Conservation (phyloP, 2,113 vertebrate species). For the Cervus canadensis region DNA sequence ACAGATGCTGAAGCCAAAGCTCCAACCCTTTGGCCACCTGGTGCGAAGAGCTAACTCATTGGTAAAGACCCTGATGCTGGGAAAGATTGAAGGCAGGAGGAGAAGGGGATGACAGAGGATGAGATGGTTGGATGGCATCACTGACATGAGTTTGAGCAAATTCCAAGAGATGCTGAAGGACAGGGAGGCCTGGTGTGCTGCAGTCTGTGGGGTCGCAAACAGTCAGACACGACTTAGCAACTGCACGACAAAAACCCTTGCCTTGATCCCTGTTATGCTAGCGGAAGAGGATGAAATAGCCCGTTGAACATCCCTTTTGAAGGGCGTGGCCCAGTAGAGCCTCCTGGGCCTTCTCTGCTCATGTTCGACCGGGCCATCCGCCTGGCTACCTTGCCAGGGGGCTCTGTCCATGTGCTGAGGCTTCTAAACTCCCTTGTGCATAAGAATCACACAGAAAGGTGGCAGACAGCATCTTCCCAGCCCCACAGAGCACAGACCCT, state of each 20-base stretch:
- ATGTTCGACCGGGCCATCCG: fast-evolving
- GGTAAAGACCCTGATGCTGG: not conserved
- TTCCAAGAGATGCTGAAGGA: not conserved
- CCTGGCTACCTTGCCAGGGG: not conserved
- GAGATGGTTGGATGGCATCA: not conserved
- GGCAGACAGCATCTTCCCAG: not conserved
- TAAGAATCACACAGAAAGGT: not conserved
- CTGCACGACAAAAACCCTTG: not conserved
- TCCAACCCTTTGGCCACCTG: not conserved
- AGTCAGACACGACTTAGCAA: not conserved
- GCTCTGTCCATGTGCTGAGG: not conserved
- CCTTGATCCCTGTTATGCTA: fast-evolving
- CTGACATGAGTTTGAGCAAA: not conserved
- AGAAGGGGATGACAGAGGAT: not conserved
- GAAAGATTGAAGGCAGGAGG: not conserved
- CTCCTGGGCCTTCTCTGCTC: fast-evolving
- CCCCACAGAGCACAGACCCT: not conserved
- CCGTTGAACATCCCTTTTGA: fast-evolving
- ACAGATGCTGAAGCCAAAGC: not conserved
- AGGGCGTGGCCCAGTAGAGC: fast-evolving
- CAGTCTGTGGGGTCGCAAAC: not conserved
- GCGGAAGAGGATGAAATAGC: not conserved
- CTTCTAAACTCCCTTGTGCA: not conserved
- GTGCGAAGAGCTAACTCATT: not conserved
- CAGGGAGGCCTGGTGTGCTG: not conserved